Conservation (phyloP, 2,888 invertebrate genomes). For the Temnothorax ravouxi region DNA sequence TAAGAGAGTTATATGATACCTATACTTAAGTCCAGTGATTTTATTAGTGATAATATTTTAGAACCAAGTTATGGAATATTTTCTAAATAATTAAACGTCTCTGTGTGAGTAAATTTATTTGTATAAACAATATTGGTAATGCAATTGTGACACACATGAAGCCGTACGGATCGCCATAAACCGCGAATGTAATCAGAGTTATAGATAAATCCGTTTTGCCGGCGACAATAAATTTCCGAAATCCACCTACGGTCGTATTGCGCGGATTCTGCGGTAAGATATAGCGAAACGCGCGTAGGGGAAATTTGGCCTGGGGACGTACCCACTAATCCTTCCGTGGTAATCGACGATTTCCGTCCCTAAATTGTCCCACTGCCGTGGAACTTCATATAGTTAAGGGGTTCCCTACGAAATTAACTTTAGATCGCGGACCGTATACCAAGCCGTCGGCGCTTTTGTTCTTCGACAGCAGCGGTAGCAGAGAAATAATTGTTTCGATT, state of each 20-base stretch:
- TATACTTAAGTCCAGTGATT: background rate
- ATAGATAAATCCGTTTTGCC: slow-evolving; percentile 69
- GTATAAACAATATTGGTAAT: slow-evolving; percentile 3
- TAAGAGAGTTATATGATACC: background rate
- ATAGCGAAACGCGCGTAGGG: slow-evolving; percentile 66
- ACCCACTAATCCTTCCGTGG: slow-evolving; percentile 80
- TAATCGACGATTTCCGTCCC: slow-evolving; percentile 82
- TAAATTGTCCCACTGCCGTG: slow-evolving; percentile 71
- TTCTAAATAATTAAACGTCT: slow-evolving; percentile 6
- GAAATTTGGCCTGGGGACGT: slow-evolving; percentile 75
- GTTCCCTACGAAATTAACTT: slow-evolving; percentile 63
- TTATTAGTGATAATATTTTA: background rate
- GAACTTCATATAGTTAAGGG: slow-evolving; percentile 54
- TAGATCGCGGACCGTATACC: slow-evolving; percentile 41
- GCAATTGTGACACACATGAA: slow-evolving; percentile 25
- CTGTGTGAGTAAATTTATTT: background rate
- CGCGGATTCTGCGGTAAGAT: slow-evolving; percentile 63
- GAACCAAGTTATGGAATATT: background rate
- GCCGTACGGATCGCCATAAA: slow-evolving; percentile 35
- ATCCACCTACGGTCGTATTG: slow-evolving; percentile 74
- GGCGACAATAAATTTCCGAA: slow-evolving; percentile 69
- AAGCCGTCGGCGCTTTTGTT: slow-evolving; percentile 69
- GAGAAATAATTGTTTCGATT: slow-evolving; percentile 75
- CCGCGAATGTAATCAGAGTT: slow-evolving; percentile 48
- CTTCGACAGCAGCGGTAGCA: slow-evolving; percentile 45